Evolutionary conservation across 2,797 vertebrate species (phyloP).

Genomic region (Pangasius larnaudii): DNA sequence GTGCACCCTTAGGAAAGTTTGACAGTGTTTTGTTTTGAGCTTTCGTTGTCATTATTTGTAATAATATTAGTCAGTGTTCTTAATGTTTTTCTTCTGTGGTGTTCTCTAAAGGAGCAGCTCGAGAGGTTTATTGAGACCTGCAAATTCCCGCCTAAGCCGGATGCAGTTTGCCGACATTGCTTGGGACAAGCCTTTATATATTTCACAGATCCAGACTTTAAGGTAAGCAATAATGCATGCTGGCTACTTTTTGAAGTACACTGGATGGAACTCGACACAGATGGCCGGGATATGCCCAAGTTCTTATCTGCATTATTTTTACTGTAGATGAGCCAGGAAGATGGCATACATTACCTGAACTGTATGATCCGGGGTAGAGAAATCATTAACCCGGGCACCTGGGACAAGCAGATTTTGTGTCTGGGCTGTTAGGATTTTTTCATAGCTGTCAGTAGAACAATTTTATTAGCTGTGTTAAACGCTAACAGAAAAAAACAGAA

Average conservation of each 20-base stretch:
- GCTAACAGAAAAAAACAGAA: too few relatives aligned
- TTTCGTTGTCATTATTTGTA: background rate
- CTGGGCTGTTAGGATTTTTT: background rate
- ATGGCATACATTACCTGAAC: background rate
- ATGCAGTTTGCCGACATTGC: conserved; percentile 87
- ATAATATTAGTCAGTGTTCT: background rate
- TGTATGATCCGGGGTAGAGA: too few relatives aligned
- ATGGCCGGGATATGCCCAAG: too few relatives aligned
- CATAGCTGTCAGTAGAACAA: background rate
- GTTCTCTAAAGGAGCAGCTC: conserved; percentile 74
- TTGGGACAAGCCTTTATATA: conserved; percentile 79
- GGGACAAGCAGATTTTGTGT: background rate
- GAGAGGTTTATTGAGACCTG: conserved; percentile 81
- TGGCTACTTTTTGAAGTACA: background rate
- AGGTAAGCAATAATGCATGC: conserved; percentile 74
- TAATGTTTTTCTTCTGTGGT: background rate
- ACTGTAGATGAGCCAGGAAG: background rate
- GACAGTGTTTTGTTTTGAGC: background rate
- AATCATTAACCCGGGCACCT: background rate
- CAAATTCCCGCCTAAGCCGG: conserved; percentile 86
- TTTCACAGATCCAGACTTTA: conserved; percentile 93
- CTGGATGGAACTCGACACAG: too few relatives aligned
- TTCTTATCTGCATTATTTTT: background rate
- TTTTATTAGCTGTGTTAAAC: too few relatives aligned
- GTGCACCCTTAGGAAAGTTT: background rate